Evolutionary conservation across 2,113 vertebrate genomes (phyloP).

Genomic region (Suncus etruscus): DNA sequence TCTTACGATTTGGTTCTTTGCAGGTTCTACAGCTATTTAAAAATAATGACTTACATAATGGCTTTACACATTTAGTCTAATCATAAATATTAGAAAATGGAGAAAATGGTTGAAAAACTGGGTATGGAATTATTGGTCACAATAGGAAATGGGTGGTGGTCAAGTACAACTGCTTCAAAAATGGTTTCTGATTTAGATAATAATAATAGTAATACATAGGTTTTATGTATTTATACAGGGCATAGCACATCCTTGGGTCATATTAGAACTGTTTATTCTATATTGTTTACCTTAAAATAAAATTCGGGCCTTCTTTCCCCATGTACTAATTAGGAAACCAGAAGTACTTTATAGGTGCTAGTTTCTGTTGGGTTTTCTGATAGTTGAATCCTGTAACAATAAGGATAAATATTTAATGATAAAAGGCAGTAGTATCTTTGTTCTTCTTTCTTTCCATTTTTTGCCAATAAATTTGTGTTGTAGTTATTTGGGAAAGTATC

Average conservation of each 20-base stretch:
- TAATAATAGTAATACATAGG: not conserved
- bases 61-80: slow-evolving; percentile 28
- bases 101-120: slow-evolving; percentile 61
- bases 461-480: slow-evolving; percentile 30
- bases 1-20: slow-evolving; percentile 68
- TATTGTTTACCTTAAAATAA: slow-evolving; percentile 26
- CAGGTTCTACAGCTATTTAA: not conserved
- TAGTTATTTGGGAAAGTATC: slow-evolving; percentile 24
- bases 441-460: too few species aligned
- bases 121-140: slow-evolving; percentile 64
- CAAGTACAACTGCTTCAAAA: slow-evolving; percentile 67
- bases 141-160: slow-evolving; percentile 79
- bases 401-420: slow-evolving; percentile 31
- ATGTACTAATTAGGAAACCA: slow-evolving; percentile 41
- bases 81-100: slow-evolving; percentile 40
- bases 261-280: slow-evolving; percentile 24
- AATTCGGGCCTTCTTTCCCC: not conserved
- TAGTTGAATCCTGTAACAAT: slow-evolving; percentile 31
- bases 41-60: slow-evolving; percentile 41
- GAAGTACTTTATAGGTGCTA: slow-evolving; percentile 43
- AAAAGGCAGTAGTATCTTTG: not conserved
- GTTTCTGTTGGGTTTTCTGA: slow-evolving; percentile 36
- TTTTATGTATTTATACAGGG: not conserved
- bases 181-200: slow-evolving; percentile 56
- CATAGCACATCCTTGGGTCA: slow-evolving; percentile 1